A percentile compares a stretch with the other conserved stretches of the same genome.
These are phyloP conservation scores for Teleogryllus occipitalis DNA, from an alignment of 1,140 invertebrate genomes.

Conservation along the genomic window DNA sequence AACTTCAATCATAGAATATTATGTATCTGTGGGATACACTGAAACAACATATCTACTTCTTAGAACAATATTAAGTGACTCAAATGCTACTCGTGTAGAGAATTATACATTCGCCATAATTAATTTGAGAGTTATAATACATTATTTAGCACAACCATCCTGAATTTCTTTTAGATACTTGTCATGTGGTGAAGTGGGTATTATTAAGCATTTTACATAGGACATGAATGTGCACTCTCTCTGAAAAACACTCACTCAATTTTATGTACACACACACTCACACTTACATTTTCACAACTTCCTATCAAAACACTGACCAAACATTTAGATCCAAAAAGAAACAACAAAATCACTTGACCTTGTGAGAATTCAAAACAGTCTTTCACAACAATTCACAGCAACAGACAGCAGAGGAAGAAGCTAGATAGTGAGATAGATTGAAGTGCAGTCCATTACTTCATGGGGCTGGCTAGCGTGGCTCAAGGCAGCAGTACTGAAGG, in stretches of 20 bases:
- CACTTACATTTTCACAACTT: too few species aligned
- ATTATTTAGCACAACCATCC: background rate
- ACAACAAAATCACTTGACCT: too few species aligned
- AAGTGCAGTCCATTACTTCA: background rate
- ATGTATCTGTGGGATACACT: background rate
- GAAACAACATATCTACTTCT: too few species aligned
- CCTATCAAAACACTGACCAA: too few species aligned
- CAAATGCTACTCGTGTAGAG: too few species aligned
- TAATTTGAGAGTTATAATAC: background rate
- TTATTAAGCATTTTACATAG: too few species aligned
- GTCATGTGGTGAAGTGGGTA: background rate
- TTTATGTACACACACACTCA: too few species aligned
- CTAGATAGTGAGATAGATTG: background rate
- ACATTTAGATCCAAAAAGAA: too few species aligned
- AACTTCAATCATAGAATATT: background rate
- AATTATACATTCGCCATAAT: too few species aligned
- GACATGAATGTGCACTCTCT: too few species aligned
- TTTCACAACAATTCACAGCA: background rate
- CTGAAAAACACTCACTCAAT: too few species aligned
- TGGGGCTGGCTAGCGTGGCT: slow-evolving; percentile 10
- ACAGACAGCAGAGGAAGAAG: background rate
- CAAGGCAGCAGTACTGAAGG: slow-evolving; percentile 20
- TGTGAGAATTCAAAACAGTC: background rate
- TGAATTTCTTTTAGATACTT: background rate
- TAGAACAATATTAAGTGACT: too few species aligned